Evolutionary conservation across 2,113 vertebrate species (phyloP), one percentile per base, ranked within the genome.

Genomic region (Spea bombifrons): DNA sequence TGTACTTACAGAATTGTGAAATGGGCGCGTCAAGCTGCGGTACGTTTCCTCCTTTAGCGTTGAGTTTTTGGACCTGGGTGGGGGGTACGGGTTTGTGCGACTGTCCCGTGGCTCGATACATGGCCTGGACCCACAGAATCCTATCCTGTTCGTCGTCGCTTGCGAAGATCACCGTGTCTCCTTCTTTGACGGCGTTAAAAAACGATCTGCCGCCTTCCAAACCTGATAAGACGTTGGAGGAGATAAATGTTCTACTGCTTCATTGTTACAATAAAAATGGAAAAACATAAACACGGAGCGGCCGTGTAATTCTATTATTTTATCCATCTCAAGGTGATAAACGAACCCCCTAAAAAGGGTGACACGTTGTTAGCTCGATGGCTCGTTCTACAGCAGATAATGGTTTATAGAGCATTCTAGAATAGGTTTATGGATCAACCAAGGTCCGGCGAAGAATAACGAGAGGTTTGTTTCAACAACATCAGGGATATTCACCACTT

Each of bases 1-100:
- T 87, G 88, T 95, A 98, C 97, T 95, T 94, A 99, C 97, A 99
- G 92, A 99, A 99, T 89, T 99, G 97, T 68, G 96, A 99, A 88
- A 99, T 99, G 53, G 97, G 97, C 3, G 97, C 97, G 0, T 99
- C 97, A 10, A 99, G 90, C 89, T 99, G 97, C 43, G 97, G 97
- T 1, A 94, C 92, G 0, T 94, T 94, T 79, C 96, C 92, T 81
- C 96, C 94, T 88, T 95, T 96, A 67, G 97, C 94, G 16, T 99
- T 99, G 83, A 99, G 96, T 82, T 99, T 99, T 90, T 99, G 97
- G 83, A 99, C 96, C 90, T 99, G 97, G 57, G 97, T 99, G 1
- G 97, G 97, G 0, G 97, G 96, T 50, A 99, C 90, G 5, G 97
- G 97, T 86, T 99, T 99, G 91, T 99, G 97, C 0, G 97, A 98